Evolutionary conservation across 2,113 vertebrate genomes (phyloP), one percentile per base, ranked within the genome.

Genomic region (Lipotes vexillifer): DNA sequence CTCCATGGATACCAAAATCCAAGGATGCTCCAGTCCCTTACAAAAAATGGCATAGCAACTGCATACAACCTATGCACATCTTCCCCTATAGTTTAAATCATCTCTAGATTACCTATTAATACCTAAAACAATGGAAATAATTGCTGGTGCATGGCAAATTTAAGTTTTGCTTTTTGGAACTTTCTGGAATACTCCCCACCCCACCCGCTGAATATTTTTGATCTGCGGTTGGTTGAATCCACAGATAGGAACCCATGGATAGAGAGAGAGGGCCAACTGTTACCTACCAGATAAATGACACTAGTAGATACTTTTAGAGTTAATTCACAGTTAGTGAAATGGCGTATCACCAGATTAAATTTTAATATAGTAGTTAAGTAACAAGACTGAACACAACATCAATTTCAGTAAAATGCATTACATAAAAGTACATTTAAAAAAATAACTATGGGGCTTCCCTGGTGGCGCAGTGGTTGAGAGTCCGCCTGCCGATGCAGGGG

Each of bases 291-390:
- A 88, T 27, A 89, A 88, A 97, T 74, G 41, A 95, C 23, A 85
- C 33, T 57, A 61, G 44, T 75, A 87, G n/a, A 85, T 90, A 97
- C 13, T 90, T 87, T 59, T 69, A 71, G 81, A 52, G 61, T 59
- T 68, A 71, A 63, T 29, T 94, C 46, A 92, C 81, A 93, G 46
- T 21, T 88, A 93, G 41, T 21, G 15, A 88, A 95, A 78, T 36
- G 74, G 23, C 36, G n/a, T 17, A 84, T 21, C 27, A 88, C 81
- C 46, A 75, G 27, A 92, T 90, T 78, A 86, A 93, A 85, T 71
- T 88, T 96, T 94, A 97, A 75, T 91, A 75, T 91, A 38, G 69
- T 7, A 93, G 20, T 4, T 71, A 93, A 93, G 38, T 81, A 94
- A 65, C 52, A 96, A 87, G 61, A 66, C 17, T 81, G 46, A 89